Evolutionary conservation across 2,888 invertebrate species (phyloP).

Genomic region (Cataglyphis cursor): DNA sequence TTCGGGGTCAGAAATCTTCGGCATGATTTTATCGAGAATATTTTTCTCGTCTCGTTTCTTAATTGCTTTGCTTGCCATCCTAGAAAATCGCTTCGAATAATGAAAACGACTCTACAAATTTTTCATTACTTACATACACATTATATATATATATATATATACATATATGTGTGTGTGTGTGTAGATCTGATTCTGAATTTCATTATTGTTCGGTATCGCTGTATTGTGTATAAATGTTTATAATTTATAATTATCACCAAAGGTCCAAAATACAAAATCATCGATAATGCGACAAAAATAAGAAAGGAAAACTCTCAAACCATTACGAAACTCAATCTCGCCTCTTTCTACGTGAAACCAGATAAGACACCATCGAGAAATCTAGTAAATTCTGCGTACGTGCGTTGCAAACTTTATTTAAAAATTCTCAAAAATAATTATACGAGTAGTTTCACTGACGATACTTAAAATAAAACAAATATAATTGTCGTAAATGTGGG

Average conservation of each 20-base stretch:
- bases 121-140: too few relatives aligned
- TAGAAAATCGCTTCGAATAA: background rate
- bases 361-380: slow-evolving; percentile 7
- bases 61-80: background rate
- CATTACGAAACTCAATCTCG: slow-evolving; percentile 46
- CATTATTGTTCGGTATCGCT: background rate
- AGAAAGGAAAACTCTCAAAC: background rate
- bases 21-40: background rate
- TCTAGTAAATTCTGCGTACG: background rate
- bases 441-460: background rate
- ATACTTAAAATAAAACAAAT: slow-evolving; percentile 4
- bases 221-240: background rate
- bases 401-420: background rate
- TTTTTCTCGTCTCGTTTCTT: background rate
- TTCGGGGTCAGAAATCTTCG: slow-evolving; percentile 1
- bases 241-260: background rate
- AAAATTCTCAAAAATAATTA: background rate
- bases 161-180: background rate
- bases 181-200: slow-evolving; percentile 4
- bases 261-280: background rate
- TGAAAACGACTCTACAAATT: background rate
- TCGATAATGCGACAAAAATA: background rate
- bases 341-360: slow-evolving; percentile 34
- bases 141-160: background rate
- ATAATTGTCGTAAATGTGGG: background rate